Evolutionary conservation across 1,140 invertebrate genomes (phyloP).

Genomic region (Drosophila trapezifrons): DNA sequence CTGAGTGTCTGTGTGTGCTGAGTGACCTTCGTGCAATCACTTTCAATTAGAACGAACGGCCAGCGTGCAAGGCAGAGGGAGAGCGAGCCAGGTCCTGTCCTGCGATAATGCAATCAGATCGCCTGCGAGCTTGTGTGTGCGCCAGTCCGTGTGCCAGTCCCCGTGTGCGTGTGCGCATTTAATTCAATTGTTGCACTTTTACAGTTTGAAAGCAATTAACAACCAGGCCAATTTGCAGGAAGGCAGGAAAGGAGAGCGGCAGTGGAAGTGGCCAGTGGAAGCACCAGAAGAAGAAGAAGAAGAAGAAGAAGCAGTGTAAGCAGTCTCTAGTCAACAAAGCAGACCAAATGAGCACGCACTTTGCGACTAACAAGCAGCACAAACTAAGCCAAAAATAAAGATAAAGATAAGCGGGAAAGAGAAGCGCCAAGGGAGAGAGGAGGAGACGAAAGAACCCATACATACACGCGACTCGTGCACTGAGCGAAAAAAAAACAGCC

Average conservation of each 20-base stretch:
- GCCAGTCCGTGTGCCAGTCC: background rate
- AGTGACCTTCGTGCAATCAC: slow-evolving; percentile 70
- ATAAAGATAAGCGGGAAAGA: slow-evolving; percentile 27
- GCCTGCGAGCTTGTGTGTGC: background rate
- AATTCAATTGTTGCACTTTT: slow-evolving; percentile 33
- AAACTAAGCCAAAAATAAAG: slow-evolving; percentile 65
- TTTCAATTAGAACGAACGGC: slow-evolving; percentile 59
- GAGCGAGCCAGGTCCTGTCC: slow-evolving; percentile 30
- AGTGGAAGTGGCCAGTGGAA: slow-evolving; percentile 5
- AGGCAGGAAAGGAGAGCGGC: slow-evolving; percentile 1
- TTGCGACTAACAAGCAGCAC: slow-evolving; percentile 58
- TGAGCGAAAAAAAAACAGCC: slow-evolving; percentile 1
- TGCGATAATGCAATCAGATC: slow-evolving; percentile 50
- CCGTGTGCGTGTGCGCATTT: background rate
- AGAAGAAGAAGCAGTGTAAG: slow-evolving; percentile 19
- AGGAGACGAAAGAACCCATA: background rate
- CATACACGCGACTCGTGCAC: slow-evolving; percentile 10
- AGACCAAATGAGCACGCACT: slow-evolving; percentile 77
- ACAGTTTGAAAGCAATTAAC: slow-evolving; percentile 39
- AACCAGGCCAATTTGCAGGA: slow-evolving; percentile 28
- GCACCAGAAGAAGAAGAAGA: slow-evolving; percentile 16
- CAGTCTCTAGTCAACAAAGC: slow-evolving; percentile 72
- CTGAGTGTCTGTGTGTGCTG: slow-evolving; percentile 20
- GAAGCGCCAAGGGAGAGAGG: slow-evolving; percentile 2
- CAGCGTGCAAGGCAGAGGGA: background rate